Evolutionary conservation across 1,140 invertebrate species (phyloP).

Genomic region (Drosophila malerkotliana): DNA sequence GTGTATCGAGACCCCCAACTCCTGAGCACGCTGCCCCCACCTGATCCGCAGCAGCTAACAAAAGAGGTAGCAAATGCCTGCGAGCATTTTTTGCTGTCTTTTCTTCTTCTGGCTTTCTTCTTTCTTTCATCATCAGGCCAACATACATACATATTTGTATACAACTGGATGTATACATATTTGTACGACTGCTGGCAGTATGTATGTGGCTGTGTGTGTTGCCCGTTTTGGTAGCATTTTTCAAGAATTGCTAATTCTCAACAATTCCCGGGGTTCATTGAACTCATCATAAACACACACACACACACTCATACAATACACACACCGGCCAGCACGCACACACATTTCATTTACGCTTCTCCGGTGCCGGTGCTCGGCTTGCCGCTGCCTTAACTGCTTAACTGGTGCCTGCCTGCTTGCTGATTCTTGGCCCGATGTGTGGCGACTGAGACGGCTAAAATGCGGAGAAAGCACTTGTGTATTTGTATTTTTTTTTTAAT

Average conservation of each 20-base stretch:
- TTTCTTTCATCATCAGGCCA: conserved; percentile 38
- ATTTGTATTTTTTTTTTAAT: conserved; percentile 54
- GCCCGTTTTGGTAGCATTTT: conserved; percentile 81
- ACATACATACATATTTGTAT: conserved; percentile 34
- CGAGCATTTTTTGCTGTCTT: conserved; percentile 57
- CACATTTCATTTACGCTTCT: conserved; percentile 73
- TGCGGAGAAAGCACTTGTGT: conserved; percentile 77
- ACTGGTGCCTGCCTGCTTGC: conserved; percentile 52
- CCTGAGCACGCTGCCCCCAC: conserved; percentile 28
- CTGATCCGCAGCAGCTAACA: conserved; percentile 49
- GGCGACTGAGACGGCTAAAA: conserved; percentile 54
- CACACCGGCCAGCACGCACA: conserved; percentile 42
- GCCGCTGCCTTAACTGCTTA: conserved; percentile 6
- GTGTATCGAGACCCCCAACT: conserved; percentile 18
- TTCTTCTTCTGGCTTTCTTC: conserved; percentile 63
- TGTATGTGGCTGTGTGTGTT: conserved; percentile 42
- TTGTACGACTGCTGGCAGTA: conserved; percentile 12
- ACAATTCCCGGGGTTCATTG: conserved; percentile 78
- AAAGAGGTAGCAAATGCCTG: conserved; percentile 61
- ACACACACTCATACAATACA: conserved; percentile 6
- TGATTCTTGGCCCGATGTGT: conserved; percentile 53
- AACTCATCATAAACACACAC: conserved; percentile 75
- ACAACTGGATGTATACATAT: conserved; percentile 28
- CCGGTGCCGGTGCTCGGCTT: conserved; percentile 33
- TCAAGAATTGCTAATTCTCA: conserved; percentile 82